Percentiles rank a stretch among this genome's conserved stretches.
These are phyloP conservation scores for Aphelenchoides avenae DNA, from an alignment of 1,140 invertebrate genomes.

Conservation along the genomic window DNA sequence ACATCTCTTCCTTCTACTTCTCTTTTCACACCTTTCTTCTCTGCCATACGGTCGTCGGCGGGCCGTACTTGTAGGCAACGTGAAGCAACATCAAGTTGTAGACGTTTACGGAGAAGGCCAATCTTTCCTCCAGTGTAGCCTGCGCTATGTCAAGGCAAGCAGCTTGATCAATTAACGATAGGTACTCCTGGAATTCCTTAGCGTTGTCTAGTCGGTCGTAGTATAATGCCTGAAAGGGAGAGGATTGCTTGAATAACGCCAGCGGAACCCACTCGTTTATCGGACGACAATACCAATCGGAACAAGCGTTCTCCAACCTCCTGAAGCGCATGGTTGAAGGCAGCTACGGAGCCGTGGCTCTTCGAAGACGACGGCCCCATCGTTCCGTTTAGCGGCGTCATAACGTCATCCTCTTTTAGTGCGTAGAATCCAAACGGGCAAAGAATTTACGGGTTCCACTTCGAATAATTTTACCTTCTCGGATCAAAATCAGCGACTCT, in stretches of 20 bases:
- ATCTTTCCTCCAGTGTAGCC: conserved; percentile 58
- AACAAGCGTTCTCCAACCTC: too few species aligned
- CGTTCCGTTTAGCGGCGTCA: too few species aligned
- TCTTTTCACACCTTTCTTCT: conserved; percentile 59
- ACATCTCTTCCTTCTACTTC: conserved; percentile 6
- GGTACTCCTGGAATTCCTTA: conserved; percentile 31
- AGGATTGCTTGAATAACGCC: conserved; percentile 7
- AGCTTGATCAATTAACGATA: conserved; percentile 37
- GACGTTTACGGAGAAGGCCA: conserved; percentile 63
- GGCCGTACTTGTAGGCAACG: conserved; percentile 60
- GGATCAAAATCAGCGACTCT: too few species aligned
- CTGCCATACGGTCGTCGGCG: conserved; percentile 61
- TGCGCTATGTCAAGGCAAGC: conserved; percentile 55
- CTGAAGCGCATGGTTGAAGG: too few species aligned
- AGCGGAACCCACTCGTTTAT: conserved; percentile 57
- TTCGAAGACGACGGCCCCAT: too few species aligned
- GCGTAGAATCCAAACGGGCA: too few species aligned
- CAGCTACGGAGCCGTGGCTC: too few species aligned
- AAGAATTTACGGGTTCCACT: too few species aligned
- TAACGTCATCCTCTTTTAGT: too few species aligned
- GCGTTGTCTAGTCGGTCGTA: conserved; percentile 40
- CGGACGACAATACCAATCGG: conserved; percentile 59
- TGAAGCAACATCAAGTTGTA: conserved; percentile 63
- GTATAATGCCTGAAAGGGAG: conserved; percentile 31
- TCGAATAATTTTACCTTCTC: too few species aligned